Evolutionary conservation across 2,113 vertebrate species (phyloP), one percentile per base, ranked within the genome.

Genomic region (Panurus biarmicus): DNA sequence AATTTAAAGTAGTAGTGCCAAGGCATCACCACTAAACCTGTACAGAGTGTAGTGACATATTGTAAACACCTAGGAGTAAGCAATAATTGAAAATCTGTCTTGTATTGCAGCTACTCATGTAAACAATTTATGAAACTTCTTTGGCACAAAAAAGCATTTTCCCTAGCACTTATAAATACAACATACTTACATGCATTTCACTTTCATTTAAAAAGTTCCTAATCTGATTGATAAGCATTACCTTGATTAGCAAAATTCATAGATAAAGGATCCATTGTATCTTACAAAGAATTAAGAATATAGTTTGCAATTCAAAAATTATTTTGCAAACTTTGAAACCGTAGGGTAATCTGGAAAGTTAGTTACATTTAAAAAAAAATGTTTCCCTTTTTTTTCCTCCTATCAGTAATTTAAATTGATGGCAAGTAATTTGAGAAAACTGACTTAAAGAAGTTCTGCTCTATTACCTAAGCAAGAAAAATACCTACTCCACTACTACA

Each of bases 131-230:
- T 93, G 96, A 97, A 98, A 97, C 70, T 95, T 98, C 98, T 98
- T 98, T 98, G 98, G 98, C 98, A 98, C 97, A 98, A 96, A 95
- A 97, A 95, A 97, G 96, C 95, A 90, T 96, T 89, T 96, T 96
- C 94, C 95, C 90, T 87, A 95, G 85, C 92, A 87, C 77, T 95
- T 94, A 89, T 87, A 95, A 95, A 82, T 96, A 94, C 89, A 89
- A 89, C 6, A n/a, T 85, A 90, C 87, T 89, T 95, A 75, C 95
- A 95, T 95, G 89, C 94, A 85, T 78, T 84, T 82, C 65, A 87
- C 69, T 71, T 90, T 61, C 69, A 45, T 95, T 95, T 90, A 95
- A 89, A 96, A 96, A 94, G 82, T 90, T 88, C 89, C 88, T 84
- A 44, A 90, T 77, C 38, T 18, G 94, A 93, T 51, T 71, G 77